Evolutionary conservation across 2,888 invertebrate genomes (phyloP), one percentile per base, ranked within the genome.

Genomic region (Tipula confusa): DNA sequence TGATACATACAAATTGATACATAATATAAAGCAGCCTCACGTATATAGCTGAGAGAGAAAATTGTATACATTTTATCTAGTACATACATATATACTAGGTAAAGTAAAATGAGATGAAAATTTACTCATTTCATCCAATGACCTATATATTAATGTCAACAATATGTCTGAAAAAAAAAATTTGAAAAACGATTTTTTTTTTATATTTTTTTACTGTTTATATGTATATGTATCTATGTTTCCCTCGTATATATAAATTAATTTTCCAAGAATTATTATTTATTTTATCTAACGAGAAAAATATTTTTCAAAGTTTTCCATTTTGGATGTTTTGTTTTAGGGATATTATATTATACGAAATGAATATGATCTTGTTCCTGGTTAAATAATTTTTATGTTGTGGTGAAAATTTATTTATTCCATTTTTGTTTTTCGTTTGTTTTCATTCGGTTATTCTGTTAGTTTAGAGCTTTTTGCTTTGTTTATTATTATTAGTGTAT

Each of bases 131-230:
- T 64, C 64, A 64, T 24, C 64, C 64, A 64, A 64, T 64, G 64
- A 64, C 64, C 64, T 64, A 64, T 64, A 64, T 64, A 64, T 64
- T 64, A 64, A 64, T 64, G 64, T 64, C 64, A 64, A 64, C 64
- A 64, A 64, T 64, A 64, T 64, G 64, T 64, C 64, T 64, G 64
- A 64, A 64, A 24, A 64, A 24, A 64, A 6, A 24, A 24, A 64
- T 24, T 24, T 64, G 64, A 64, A 64, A 64, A 64, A 64, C 9
- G 64, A 64, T 64, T 64, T 64, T 64, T 2, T 24, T n/a, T n/a
- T 24, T n/a, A n/a, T n/a, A n/a, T n/a, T n/a, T n/a, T n/a, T n/a
- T n/a, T n/a, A n/a, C n/a, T n/a, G n/a, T n/a, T n/a, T n/a, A n/a
- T n/a, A n/a, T n/a, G n/a, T n/a, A n/a, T n/a, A n/a, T n/a, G n/a